Conservation (phyloP, 2,888 invertebrate species). For the Celastrina argiolus region DNA sequence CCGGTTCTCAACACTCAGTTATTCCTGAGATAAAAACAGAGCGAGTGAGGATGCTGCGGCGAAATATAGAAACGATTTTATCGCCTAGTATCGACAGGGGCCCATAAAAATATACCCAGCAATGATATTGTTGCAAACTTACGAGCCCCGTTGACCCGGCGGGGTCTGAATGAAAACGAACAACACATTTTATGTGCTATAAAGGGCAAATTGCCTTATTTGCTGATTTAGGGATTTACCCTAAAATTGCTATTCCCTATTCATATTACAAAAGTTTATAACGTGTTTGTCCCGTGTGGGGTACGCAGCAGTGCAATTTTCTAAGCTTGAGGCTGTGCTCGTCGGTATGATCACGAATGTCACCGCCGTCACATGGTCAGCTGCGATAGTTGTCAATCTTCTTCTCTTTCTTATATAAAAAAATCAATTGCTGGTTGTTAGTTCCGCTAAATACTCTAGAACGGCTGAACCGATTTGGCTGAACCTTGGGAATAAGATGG, state of each 20-base stretch:
- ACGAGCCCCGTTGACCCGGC: not conserved
- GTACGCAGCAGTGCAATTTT: no score
- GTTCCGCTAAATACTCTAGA: no score
- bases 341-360: no score
- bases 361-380: no score
- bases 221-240: conserved; percentile 45
- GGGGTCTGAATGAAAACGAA: conserved; percentile 4
- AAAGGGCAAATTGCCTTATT: conserved; percentile 42
- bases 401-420: no score
- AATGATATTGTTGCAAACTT: conserved; percentile 56
- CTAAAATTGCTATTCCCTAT: conserved; percentile 4
- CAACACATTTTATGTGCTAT: conserved; percentile 9
- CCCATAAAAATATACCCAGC: conserved; percentile 69
- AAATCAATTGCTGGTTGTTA: no score
- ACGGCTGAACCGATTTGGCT: no score
- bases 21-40: no score
- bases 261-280: not conserved
- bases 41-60: conserved; percentile 52
- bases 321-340: no score
- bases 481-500: no score
- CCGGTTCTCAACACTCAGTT: no score
- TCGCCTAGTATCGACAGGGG: conserved; percentile 66
- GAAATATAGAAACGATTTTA: conserved; percentile 69
- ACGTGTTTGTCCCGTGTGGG: not conserved
- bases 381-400: no score